Evolutionary conservation across 2,888 invertebrate species (phyloP).

Genomic region (Lottia scabra): DNA sequence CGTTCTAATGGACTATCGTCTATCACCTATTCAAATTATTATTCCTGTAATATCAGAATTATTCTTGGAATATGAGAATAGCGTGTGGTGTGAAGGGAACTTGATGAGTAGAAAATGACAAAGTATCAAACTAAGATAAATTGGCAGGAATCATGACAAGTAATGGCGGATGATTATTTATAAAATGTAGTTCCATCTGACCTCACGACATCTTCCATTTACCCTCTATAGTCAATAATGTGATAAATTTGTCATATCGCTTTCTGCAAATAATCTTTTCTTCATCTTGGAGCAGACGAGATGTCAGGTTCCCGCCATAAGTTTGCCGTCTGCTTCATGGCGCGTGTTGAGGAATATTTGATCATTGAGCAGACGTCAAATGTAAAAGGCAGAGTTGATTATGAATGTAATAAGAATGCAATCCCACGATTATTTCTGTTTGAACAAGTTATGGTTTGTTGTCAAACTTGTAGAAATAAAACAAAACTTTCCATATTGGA

Average conservation of each 20-base stretch:
- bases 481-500: background rate
- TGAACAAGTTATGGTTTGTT: background rate
- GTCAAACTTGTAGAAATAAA: background rate
- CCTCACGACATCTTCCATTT: background rate
- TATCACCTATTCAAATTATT: too few relatives aligned
- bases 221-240: background rate
- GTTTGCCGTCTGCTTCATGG: conserved; percentile 2
- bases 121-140: background rate
- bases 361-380: background rate
- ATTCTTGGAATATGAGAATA: too few relatives aligned
- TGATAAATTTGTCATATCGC: conserved; percentile 1
- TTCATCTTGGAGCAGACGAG: background rate
- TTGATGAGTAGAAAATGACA: background rate
- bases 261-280: background rate
- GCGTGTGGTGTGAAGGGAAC: background rate
- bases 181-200: background rate
- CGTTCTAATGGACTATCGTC: too few relatives aligned
- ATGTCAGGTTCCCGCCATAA: conserved; percentile 1
- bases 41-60: too few relatives aligned
- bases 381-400: background rate
- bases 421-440: background rate
- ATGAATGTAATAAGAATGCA: background rate
- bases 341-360: background rate
- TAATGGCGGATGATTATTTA: background rate
- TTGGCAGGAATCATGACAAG: background rate